These are phyloP conservation scores for Pterostichus niger DNA, from an alignment of 2,888 invertebrate genomes.

Conservation along the genomic window DNA sequence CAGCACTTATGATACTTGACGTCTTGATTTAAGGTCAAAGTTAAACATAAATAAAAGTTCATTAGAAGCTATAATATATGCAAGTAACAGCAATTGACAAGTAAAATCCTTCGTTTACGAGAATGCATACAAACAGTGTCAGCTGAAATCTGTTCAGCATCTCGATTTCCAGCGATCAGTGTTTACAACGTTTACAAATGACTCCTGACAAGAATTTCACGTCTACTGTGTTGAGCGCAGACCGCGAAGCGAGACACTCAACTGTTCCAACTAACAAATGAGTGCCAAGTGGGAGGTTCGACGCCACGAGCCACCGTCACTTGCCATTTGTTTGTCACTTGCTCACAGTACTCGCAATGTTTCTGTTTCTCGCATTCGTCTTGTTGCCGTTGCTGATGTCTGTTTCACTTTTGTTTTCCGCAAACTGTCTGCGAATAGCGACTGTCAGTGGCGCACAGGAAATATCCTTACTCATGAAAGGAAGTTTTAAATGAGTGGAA, in stretches of 20 bases:
- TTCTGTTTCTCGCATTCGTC: slow-evolving; percentile 6
- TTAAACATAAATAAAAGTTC: too few relatives aligned
- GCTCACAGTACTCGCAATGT: slow-evolving; percentile 10
- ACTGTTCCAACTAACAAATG: slow-evolving; percentile 22
- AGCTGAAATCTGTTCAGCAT: too few relatives aligned
- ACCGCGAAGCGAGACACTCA: background rate
- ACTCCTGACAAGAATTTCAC: slow-evolving; percentile 25
- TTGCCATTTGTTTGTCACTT: slow-evolving; percentile 47
- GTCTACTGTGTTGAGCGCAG: slow-evolving; percentile 3
- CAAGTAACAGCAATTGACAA: too few relatives aligned
- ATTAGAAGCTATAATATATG: too few relatives aligned
- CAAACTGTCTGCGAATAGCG: slow-evolving; percentile 6
- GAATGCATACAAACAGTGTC: too few relatives aligned
- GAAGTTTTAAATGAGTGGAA: too few relatives aligned
- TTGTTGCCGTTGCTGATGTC: slow-evolving; percentile 1
- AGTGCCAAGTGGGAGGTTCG: slow-evolving; percentile 34
- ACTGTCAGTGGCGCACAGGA: background rate
- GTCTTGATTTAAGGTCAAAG: too few relatives aligned
- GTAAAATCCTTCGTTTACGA: too few relatives aligned
- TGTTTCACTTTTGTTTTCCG: slow-evolving; percentile 25
- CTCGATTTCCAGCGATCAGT: too few relatives aligned
- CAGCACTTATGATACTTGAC: too few relatives aligned
- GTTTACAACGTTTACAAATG: slow-evolving; percentile 1
- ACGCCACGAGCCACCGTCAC: slow-evolving; percentile 31
- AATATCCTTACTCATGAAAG: too few relatives aligned